Base-by-base conservation (phyloP, 2,888 invertebrate genomes). In the Dryomyza anilis region DNA sequence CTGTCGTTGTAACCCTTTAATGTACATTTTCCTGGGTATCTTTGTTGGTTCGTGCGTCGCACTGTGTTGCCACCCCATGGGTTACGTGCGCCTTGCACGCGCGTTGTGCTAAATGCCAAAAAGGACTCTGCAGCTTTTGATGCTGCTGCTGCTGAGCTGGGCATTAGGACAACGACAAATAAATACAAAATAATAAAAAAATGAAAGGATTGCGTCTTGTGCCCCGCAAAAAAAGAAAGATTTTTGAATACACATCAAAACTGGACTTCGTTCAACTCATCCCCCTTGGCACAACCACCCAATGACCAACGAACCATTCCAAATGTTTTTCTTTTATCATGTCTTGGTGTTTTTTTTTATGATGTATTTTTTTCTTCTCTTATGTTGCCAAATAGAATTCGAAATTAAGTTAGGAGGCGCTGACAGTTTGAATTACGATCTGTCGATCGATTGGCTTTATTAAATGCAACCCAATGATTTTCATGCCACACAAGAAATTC, bases 361-460 rank as follows among this genome's bases (percentile, higher is more conserved):
- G 16, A 12, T 56, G 29, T 43, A 19, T 19, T 64, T 57, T 58
- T 66, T 67, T 70, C 57, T 65, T 70, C 64, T 69, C 68, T 74
- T 74, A 71, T 74, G 68, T 72, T 58, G 69, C 69, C 61, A 72
- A 23, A 58, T 69, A 69, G 75, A 76, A 78, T 76, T 76, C 73
- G 76, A 78, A 76, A 76, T 76, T 76, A 75, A 76, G 76, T 76
- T 76, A 78, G 76, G 76, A 74, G 77, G n/a, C 74, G 73, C 77
- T 74, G 77, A 78, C 77, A 78, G 77, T 76, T 77, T 77, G 77
- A 76, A 77, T 78, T 76, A 77, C 77, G 77, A 73, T 75, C 76
- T 78, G 19, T 58, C 58, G 58, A 58, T 58, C 21, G 39, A 57
- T 57, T 57, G 57, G 57, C 57, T 27, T 46, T 45, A 58, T 58